Percentiles rank a stretch among this genome's conserved stretches.
These are phyloP conservation scores for Diadegma fenestrale DNA, from an alignment of 2,888 invertebrate genomes.

Conservation along the genomic window DNA sequence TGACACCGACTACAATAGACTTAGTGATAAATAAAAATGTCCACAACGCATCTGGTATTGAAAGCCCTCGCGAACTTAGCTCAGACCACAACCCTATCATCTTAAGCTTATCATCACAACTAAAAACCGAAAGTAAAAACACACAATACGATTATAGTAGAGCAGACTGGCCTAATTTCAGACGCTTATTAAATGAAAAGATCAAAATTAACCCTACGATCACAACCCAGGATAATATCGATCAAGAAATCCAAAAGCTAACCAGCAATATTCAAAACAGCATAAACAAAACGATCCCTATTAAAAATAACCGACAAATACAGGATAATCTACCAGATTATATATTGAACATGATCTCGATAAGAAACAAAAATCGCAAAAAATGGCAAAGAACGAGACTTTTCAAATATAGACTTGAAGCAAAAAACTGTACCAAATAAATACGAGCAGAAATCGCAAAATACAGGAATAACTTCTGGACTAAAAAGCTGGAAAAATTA, in stretches of 20 bases:
- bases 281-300: slow-evolving; percentile 46
- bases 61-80: slow-evolving; percentile 57
- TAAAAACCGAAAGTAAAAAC: neutral
- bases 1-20: slow-evolving; percentile 63
- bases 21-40: slow-evolving; percentile 65
- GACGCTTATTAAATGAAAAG: slow-evolving; percentile 46
- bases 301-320: neutral
- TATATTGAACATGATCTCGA: slow-evolving; percentile 45
- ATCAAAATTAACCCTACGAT: slow-evolving; percentile 30
- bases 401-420: slow-evolving; percentile 5
- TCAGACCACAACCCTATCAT: slow-evolving; percentile 68
- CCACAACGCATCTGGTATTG: slow-evolving; percentile 22
- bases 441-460: slow-evolving; percentile 51
- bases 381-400: slow-evolving; percentile 31
- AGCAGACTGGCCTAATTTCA: slow-evolving; percentile 57
- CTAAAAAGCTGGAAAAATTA: slow-evolving; percentile 46
- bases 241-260: slow-evolving; percentile 40
- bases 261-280: slow-evolving; percentile 48
- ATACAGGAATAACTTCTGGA: slow-evolving; percentile 46
- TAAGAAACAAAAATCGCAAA: slow-evolving; percentile 40
- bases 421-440: slow-evolving; percentile 18
- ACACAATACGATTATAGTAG: slow-evolving; percentile 48
- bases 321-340: slow-evolving; percentile 45
- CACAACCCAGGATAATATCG: slow-evolving; percentile 14
- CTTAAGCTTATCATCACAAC: slow-evolving; percentile 16